Evolutionary conservation across 2,797 vertebrate genomes (phyloP).

Genomic region (Podargus strigoides): DNA sequence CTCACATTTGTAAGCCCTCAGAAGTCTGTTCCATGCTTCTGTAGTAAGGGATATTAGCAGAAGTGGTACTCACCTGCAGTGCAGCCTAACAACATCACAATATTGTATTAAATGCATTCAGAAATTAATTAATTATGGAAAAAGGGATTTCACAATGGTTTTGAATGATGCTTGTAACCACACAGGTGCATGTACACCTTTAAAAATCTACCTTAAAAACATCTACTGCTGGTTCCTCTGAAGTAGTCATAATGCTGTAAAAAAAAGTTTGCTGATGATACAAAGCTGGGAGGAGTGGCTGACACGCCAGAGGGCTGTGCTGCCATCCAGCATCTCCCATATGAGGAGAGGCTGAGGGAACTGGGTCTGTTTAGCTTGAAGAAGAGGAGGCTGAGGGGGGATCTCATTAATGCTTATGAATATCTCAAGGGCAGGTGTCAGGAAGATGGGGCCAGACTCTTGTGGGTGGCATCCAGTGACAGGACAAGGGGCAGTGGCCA

Average conservation of each 20-base stretch:
- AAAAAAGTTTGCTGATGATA: too few relatives aligned
- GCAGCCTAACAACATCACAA: not conserved
- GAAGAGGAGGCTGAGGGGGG: too few relatives aligned
- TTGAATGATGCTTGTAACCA: not conserved
- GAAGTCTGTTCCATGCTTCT: not conserved
- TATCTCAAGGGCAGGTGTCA: too few relatives aligned
- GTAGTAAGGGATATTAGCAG: not conserved
- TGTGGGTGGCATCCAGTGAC: too few relatives aligned
- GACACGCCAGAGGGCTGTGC: too few relatives aligned
- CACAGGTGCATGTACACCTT: not conserved
- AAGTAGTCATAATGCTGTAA: slow-evolving; percentile 5
- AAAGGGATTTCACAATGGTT: not conserved
- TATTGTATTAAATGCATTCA: not conserved
- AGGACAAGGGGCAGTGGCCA: too few relatives aligned
- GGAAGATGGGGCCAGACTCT: too few relatives aligned
- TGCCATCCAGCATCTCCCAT: too few relatives aligned
- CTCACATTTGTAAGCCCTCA: not conserved
- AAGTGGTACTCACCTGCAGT: not conserved
- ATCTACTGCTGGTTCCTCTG: not conserved
- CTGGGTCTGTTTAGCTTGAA: too few relatives aligned
- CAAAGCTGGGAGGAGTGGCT: too few relatives aligned
- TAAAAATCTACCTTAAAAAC: not conserved
- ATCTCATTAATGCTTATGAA: too few relatives aligned
- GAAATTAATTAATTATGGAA: not conserved
- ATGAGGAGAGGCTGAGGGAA: too few relatives aligned